Conservation (phyloP, 2,797 vertebrate species). For the Rachycentron canadum region DNA sequence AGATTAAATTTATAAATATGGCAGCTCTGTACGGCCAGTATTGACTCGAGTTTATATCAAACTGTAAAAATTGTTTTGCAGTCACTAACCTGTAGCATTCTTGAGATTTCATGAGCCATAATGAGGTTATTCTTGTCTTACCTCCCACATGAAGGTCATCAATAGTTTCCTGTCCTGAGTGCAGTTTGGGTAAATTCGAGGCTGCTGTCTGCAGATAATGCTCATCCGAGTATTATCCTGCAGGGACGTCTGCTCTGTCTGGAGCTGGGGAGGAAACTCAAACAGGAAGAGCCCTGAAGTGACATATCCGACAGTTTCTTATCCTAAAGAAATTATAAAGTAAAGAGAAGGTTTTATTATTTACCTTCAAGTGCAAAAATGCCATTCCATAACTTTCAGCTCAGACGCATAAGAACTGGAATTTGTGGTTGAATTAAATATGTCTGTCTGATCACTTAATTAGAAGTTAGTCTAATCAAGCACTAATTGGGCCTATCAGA, state of each 20-base stretch:
- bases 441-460: slow-evolving; percentile 69
- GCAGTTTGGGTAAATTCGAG: slow-evolving; percentile 64
- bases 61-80: slow-evolving; percentile 66
- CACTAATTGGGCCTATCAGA: slow-evolving; percentile 71
- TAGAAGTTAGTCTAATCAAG: slow-evolving; percentile 59
- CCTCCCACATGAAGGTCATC: slow-evolving; percentile 64
- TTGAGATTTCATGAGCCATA: slow-evolving; percentile 69
- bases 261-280: slow-evolving; percentile 64
- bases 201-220: slow-evolving; percentile 74
- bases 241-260: slow-evolving; percentile 64
- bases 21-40: slow-evolving; percentile 56
- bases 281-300: slow-evolving; percentile 73
- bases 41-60: slow-evolving; percentile 74
- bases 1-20: slow-evolving; percentile 72
- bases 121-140: slow-evolving; percentile 67
- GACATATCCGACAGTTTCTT: slow-evolving; percentile 54
- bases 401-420: background rate
- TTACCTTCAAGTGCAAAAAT: slow-evolving; percentile 22
- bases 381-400: background rate
- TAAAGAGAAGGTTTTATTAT: slow-evolving; percentile 25
- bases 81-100: slow-evolving; percentile 54
- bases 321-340: slow-evolving; percentile 47
- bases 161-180: slow-evolving; percentile 78
- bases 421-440: slow-evolving; percentile 10
- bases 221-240: slow-evolving; percentile 76